Evolutionary conservation across 2,797 vertebrate genomes (phyloP), one percentile per base, ranked within the genome.

Genomic region (Eulemur rubriventer): DNA sequence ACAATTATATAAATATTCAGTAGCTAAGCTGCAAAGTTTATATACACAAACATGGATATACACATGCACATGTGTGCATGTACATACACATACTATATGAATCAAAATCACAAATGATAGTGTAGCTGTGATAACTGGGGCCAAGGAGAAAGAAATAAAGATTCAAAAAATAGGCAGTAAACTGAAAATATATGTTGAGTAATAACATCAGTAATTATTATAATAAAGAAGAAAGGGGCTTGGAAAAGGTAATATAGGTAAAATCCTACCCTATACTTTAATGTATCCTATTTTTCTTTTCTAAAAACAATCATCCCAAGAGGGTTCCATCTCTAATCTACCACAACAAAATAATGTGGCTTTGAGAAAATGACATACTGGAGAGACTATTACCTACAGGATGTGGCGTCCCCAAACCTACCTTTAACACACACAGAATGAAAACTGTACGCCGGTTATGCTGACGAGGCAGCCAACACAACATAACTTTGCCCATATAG

Each of bases 231-330:
- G 85, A 91, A 92, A 89, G 63, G 63, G 41, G 65, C 65, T 91
- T 73, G 26, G n/a, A 33, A 89, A 75, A 86, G 63, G 65, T 90
- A 41, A 78, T 17, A 46, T 1, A 78, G 67, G 67, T 61, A 86
- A 86, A 81, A 83, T 70, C 75, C 50, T 48, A 50, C n/a, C 28
- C 76, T 92, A 24, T 28, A 33, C 79, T 96, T 87, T 91, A 94
- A 97, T 48, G n/a, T 24, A 81, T 50, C 69, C 93, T 91, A 61
- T 59, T 96, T 95, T 97, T 78, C 55, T 89, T 94, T 96, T 81
- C 93, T 89, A 63, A 93, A 96, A 96, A 87, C 84, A 91, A 93
- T 97, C 95, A 95, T 85, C 96, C 75, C 91, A 79, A 94, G 81
- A 94, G 95, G 83, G 92, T 67, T 92, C 92, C 92, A 90, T 63